Base-by-base conservation (phyloP, 2,797 vertebrate genomes). In the Spinus pinus region DNA sequence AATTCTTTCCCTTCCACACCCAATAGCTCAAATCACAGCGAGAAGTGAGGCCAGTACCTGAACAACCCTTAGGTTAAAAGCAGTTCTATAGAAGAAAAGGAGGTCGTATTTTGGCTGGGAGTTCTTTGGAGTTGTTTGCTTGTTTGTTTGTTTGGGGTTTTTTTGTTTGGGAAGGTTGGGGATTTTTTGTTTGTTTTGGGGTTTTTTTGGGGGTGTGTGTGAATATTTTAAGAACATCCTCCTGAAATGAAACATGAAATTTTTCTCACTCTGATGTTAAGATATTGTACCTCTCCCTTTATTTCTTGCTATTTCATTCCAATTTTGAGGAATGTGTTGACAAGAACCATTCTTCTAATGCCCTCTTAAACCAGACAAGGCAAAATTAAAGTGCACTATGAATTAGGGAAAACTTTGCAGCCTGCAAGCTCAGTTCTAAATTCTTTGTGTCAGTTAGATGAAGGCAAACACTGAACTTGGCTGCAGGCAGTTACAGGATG, bases 381-480 rank as follows among this genome's bases (percentile, higher is more conserved):
- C 35, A 65, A 35, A 82, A 79, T 35, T 65, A 53, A 5, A 69
- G 13, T 9, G 17, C 30, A 37, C 8, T 49, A 35, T 22, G 20
- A 53, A 80, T 39, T 3, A 33, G 9, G 15, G 49, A 51, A 86
- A 92, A 62, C 3, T 11, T 17, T 28, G 51, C 14, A 88, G 58
- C 25, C 41, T 37, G 9, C 6, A 78, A 86, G 35, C 21, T 30
- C 56, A 66, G 19, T 31, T 67, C 37, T 27, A 30, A 54, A 51
- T 44, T 78, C 18, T 25, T 72, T 44, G 33, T 20, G 13, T 28
- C 33, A 37, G 0, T 0, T 0, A 71, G 21, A 50, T 24, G 22
- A 72, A 86, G 30, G 41, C 42, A 86, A 87, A 57, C 9, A 12
- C 46, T 47, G 28, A 80, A 49, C 12, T 19, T 39, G 56, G 16